These are phyloP conservation scores for Lepidocyrtinus sp. DNA, from an alignment of 2,888 invertebrate genomes.

Conservation along the genomic window DNA sequence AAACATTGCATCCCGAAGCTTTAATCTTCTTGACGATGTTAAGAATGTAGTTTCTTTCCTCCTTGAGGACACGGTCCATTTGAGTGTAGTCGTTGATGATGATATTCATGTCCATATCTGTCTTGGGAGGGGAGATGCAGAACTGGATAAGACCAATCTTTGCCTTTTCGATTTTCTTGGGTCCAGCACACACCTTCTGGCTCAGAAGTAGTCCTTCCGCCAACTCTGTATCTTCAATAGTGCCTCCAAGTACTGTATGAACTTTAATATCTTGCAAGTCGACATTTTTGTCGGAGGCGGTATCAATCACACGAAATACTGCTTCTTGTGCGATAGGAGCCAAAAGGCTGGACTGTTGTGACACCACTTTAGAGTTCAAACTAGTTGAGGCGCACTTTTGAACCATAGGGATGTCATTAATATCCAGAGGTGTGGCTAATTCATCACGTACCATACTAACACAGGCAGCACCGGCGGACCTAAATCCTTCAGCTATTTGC, in stretches of 20 bases:
- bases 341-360: constrained; percentile 94
- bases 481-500: constrained; percentile 96
- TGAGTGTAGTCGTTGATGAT: constrained; percentile 99
- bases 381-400: constrained; percentile 96
- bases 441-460: constrained; percentile 66
- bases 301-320: constrained; percentile 87
- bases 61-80: constrained; percentile 98
- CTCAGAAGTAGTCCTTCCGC: constrained; percentile 96
- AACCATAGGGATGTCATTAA: constrained; percentile 71
- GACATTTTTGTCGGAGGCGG: constrained; percentile 82
- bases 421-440: constrained; percentile 64
- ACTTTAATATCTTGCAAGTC: constrained; percentile 96
- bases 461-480: constrained; percentile 78
- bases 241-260: constrained; percentile 96
- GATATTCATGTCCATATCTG: constrained; percentile 97
- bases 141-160: constrained; percentile 99
- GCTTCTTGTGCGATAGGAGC: constrained; percentile 99
- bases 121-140: constrained; percentile 99
- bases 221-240: constrained; percentile 96
- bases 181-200: constrained; percentile 91
- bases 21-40: constrained; percentile 99
- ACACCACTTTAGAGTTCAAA: constrained; percentile 98
- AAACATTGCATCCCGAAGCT: constrained; percentile 97
- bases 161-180: constrained; percentile 95
- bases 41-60: constrained; percentile 97